These are phyloP conservation scores for Tetheella fluctuosa DNA, from an alignment of 2,888 invertebrate species.

Conservation along the genomic window DNA sequence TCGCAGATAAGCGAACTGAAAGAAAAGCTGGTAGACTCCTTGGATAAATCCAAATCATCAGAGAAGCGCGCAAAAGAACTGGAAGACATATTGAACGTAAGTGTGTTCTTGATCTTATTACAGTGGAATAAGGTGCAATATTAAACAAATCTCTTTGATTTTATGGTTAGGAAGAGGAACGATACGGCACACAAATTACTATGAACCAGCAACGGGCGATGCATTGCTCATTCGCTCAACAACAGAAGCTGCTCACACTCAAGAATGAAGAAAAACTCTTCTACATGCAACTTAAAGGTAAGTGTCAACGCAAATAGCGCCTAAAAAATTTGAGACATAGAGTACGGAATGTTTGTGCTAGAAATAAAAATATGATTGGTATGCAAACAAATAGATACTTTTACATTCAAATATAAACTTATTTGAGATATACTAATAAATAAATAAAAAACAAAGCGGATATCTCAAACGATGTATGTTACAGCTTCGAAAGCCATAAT, in stretches of 20 bases:
- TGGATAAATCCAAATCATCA: conserved; percentile 79
- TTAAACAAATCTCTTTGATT: background rate
- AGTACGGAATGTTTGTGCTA: background rate
- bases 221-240: conserved; percentile 76
- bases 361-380: too few relatives aligned
- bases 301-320: background rate
- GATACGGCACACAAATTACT: conserved; percentile 71
- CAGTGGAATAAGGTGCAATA: background rate
- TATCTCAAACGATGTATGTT: conserved; percentile 23
- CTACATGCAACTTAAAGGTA: conserved; percentile 77
- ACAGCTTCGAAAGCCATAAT: conserved; percentile 73
- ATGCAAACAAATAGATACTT: too few relatives aligned
- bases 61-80: conserved; percentile 84
- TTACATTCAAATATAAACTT: too few relatives aligned
- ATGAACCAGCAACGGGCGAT: conserved; percentile 77
- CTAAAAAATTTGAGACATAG: background rate
- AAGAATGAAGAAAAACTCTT: conserved; percentile 77
- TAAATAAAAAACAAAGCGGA: background rate
- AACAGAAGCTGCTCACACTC: conserved; percentile 71
- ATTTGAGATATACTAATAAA: too few relatives aligned
- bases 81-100: conserved; percentile 84
- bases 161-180: conserved; percentile 74
- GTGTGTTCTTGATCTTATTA: conserved; percentile 28
- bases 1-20: conserved; percentile 75
- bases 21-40: conserved; percentile 76